Conservation (phyloP, 2,113 vertebrate species). For the Macrotus californicus region DNA sequence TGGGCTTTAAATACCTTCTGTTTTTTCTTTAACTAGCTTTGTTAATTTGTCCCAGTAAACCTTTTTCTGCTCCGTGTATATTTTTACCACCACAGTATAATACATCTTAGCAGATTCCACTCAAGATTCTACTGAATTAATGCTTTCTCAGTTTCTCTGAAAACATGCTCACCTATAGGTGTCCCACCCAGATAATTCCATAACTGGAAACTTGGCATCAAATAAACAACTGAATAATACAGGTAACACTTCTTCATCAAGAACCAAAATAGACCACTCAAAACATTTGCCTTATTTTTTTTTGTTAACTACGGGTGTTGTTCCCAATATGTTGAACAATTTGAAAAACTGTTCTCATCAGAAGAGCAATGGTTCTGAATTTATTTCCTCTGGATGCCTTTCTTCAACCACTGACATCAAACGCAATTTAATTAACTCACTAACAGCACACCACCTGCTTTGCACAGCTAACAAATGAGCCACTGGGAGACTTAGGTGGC, state of each 20-base stretch:
- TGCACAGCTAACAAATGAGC: neutral
- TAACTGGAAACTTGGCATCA: neutral
- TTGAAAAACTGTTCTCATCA: neutral
- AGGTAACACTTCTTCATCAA: neutral
- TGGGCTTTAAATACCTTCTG: neutral
- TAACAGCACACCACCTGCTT: neutral
- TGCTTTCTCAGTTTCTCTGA: neutral
- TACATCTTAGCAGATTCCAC: neutral
- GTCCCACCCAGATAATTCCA: neutral
- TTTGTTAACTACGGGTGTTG: neutral
- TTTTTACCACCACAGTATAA: neutral
- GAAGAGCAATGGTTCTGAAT: neutral
- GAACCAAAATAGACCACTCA: neutral
- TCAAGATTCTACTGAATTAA: neutral
- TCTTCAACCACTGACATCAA: neutral
- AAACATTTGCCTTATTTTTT: neutral
- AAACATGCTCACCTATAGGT: neutral
- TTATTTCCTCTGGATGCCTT: neutral
- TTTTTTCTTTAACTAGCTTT: neutral
- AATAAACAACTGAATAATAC: neutral
- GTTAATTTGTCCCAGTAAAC: neutral
- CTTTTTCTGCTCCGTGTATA: neutral
- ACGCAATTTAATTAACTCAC: neutral
- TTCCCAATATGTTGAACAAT: neutral
- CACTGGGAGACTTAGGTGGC: neutral